These are phyloP conservation scores for Loxodonta africana DNA, from an alignment of 2,113 vertebrate species.

Conservation along the genomic window DNA sequence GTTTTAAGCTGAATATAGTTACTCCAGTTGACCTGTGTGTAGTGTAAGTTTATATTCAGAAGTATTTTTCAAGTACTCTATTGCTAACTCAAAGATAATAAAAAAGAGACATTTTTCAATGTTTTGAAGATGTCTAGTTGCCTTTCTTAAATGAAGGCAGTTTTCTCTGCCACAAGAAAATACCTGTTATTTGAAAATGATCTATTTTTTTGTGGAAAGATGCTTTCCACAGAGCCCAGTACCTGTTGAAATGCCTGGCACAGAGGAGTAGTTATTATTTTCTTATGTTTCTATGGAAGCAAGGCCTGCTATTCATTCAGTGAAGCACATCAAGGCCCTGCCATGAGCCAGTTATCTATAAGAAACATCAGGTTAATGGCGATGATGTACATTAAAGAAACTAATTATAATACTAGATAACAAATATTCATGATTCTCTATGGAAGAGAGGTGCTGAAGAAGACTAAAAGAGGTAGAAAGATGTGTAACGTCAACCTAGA, in stretches of 20 bases:
- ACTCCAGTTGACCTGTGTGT: not conserved
- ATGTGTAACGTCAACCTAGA: not conserved
- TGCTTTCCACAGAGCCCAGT: not conserved
- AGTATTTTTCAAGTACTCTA: not conserved
- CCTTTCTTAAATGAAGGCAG: slow-evolving; percentile 10
- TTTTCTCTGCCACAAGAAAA: slow-evolving; percentile 18
- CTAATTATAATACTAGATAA: not conserved
- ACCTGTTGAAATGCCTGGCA: not conserved
- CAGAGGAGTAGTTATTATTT: not conserved
- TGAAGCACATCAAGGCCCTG: not conserved
- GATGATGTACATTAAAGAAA: not conserved
- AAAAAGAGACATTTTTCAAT: not conserved
- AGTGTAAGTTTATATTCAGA: not conserved
- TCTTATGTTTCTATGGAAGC: not conserved
- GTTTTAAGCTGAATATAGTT: not conserved
- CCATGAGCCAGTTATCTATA: not conserved
- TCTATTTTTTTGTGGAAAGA: not conserved
- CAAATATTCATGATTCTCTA: not conserved
- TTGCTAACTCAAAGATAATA: slow-evolving; percentile 47
- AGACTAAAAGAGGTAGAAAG: not conserved
- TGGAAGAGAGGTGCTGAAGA: not conserved
- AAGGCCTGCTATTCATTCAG: not conserved
- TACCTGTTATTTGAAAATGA: not conserved
- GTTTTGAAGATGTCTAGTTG: not conserved
- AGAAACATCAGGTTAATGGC: not conserved